Conservation (phyloP, 2,113 vertebrate species). For the Oncorhynchus kisutch region DNA sequence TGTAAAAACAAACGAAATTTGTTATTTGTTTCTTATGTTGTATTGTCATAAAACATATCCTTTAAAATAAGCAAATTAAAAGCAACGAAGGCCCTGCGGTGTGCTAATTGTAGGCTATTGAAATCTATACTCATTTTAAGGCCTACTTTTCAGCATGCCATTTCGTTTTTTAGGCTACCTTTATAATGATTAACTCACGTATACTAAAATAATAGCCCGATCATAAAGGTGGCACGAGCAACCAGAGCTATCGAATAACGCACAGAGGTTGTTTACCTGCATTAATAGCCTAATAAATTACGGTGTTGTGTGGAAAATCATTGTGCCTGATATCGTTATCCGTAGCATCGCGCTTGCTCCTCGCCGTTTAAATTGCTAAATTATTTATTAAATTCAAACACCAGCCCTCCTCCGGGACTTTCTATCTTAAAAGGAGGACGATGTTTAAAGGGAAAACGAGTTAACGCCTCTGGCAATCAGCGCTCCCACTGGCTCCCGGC, state of each 20-base stretch:
- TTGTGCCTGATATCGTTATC: constrained; percentile 58
- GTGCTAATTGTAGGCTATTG: too few species aligned
- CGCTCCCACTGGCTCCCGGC: constrained; percentile 66
- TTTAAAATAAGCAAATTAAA: too few species aligned
- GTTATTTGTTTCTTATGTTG: too few species aligned
- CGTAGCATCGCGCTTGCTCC: constrained; percentile 52
- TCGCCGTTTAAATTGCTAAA: constrained; percentile 74
- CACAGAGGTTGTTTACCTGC: not conserved
- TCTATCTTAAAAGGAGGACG: constrained; percentile 71
- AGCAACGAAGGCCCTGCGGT: too few species aligned
- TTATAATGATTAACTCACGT: not conserved
- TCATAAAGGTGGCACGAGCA: not conserved
- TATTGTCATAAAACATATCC: too few species aligned
- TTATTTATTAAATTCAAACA: constrained; percentile 76
- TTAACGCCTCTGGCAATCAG: constrained; percentile 70
- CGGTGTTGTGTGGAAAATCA: constrained; percentile 50
- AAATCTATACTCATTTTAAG: not conserved
- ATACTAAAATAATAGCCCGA: constrained; percentile 12
- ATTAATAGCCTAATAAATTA: constrained; percentile 19
- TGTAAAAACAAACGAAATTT: too few species aligned
- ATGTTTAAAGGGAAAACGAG: constrained; percentile 71
- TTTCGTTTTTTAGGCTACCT: not conserved
- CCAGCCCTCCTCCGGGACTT: constrained; percentile 71
- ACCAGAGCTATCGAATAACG: not conserved
- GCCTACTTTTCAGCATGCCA: not conserved